These are phyloP conservation scores for Kradibia gibbosae DNA, from an alignment of 1,140 invertebrate species.

Conservation along the genomic window DNA sequence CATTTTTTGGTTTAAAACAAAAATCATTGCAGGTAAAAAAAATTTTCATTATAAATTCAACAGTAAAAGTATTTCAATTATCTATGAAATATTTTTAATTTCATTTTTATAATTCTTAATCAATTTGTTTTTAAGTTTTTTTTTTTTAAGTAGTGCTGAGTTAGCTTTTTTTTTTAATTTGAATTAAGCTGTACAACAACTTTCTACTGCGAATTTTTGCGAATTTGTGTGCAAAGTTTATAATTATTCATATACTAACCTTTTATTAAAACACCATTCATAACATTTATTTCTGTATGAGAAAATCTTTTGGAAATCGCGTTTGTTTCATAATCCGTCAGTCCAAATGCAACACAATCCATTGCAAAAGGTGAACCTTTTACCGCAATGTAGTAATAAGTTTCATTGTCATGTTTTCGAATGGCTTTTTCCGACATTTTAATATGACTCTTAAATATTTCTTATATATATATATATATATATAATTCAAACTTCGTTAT, in stretches of 20 bases:
- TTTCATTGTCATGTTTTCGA: constrained; percentile 59
- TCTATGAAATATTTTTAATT: too few species aligned
- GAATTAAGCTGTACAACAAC: too few species aligned
- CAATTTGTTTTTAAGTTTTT: too few species aligned
- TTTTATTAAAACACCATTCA: constrained; percentile 82
- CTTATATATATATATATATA: constrained; percentile 41
- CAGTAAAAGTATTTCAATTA: too few species aligned
- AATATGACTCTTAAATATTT: constrained; percentile 30
- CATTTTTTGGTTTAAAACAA: too few species aligned
- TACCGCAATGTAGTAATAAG: constrained; percentile 80
- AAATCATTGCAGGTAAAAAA: too few species aligned
- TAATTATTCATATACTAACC: constrained; percentile 60
- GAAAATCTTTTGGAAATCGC: constrained; percentile 80
- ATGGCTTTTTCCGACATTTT: constrained; percentile 62
- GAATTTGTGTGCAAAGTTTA: not conserved
- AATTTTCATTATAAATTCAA: too few species aligned
- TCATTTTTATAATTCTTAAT: too few species aligned
- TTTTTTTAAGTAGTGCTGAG: too few species aligned
- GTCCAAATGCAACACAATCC: constrained; percentile 83
- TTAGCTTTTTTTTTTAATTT: too few species aligned
- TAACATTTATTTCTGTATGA: constrained; percentile 75
- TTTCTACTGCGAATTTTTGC: too few species aligned
- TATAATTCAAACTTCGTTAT: constrained; percentile 62
- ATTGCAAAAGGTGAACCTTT: constrained; percentile 83
- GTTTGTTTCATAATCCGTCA: constrained; percentile 78